Evolutionary conservation across 2,888 invertebrate species (phyloP), one percentile per base, ranked within the genome.

Genomic region (Agriotes lineatus): DNA sequence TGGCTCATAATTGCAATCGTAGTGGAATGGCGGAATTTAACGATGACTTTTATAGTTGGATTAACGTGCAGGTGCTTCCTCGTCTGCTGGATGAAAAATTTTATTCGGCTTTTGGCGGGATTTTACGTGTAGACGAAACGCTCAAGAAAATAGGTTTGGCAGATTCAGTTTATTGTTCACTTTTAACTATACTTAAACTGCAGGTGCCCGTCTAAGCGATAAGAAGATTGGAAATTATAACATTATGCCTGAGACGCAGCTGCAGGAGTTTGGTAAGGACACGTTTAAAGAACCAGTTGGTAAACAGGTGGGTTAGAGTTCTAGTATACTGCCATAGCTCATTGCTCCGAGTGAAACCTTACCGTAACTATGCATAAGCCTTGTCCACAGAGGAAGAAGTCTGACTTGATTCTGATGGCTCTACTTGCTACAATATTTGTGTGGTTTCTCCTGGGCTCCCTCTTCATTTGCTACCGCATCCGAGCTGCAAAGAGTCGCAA

Each of bases 81-180:
- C 89, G 88, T 77, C 83, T 91, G 14, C 84, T 85, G 54, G 90
- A 91, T 74, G 88, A 90, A 5, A 85, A 86, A 66, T 85, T 90
- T 74, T 91, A 91, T 75, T 83, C 88, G 2, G 89, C 83, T 10
- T 85, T 84, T 68, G 85, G 84, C 0, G 83, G 83, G 0, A 78
- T 84, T 20, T 70, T 82, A 35, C 73, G 84, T 67, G 81, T 87
- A 14, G 78, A 83, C 25, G 81, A 82, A 44, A 84, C 85, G 1
- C 75, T 86, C 60, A 82, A 80, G 72, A 72, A 79, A 63, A 64
- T 78, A 67, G 83, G 85, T 80, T 54, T 6, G 12, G 3, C n/a
- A n/a, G n/a, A n/a, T n/a, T n/a, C n/a, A n/a, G n/a, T n/a, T n/a
- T n/a, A n/a, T n/a, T n/a, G n/a, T n/a, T n/a, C n/a, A n/a, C n/a